A percentile compares a stretch with the other conserved stretches of the same genome.
Evolutionary conservation across 2,888 invertebrate genomes (phyloP).

Genomic region (Gryllus longicercus): DNA sequence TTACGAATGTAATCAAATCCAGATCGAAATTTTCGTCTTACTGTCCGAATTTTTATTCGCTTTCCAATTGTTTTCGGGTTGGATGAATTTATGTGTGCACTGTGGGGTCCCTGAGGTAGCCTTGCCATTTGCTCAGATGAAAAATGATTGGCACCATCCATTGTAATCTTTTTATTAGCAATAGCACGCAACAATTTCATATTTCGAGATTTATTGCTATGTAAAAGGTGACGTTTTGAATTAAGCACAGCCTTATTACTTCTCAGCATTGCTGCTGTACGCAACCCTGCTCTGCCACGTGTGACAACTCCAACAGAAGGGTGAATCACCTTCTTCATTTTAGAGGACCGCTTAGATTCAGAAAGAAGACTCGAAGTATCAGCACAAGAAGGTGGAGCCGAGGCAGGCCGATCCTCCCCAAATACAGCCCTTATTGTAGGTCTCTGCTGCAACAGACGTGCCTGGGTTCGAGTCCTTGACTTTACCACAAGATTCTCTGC

Average conservation of each 20-base stretch:
- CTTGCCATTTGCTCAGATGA: slow-evolving; percentile 17
- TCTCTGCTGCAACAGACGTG: slow-evolving; percentile 66
- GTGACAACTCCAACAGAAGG: slow-evolving; percentile 26
- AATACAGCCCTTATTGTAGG: slow-evolving; percentile 80
- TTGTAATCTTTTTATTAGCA: slow-evolving; percentile 38
- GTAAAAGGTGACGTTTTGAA: slow-evolving; percentile 45
- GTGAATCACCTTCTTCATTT: slow-evolving; percentile 38
- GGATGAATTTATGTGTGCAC: background rate
- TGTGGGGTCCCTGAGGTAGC: background rate
- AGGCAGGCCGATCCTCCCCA: slow-evolving; percentile 75
- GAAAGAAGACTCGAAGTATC: slow-evolving; percentile 36
- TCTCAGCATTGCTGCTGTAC: slow-evolving; percentile 46
- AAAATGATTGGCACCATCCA: slow-evolving; percentile 34
- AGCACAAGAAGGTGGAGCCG: slow-evolving; percentile 69
- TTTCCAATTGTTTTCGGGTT: slow-evolving; percentile 43
- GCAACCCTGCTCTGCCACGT: slow-evolving; percentile 43
- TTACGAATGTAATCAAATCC: slow-evolving; percentile 88
- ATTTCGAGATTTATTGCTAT: slow-evolving; percentile 38
- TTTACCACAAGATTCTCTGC: slow-evolving; percentile 56
- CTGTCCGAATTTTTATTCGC: slow-evolving; percentile 61
- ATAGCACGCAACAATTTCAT: slow-evolving; percentile 42
- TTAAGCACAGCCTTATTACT: slow-evolving; percentile 47
- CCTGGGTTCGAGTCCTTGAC: slow-evolving; percentile 72
- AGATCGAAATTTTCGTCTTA: slow-evolving; percentile 73
- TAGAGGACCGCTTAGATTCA: slow-evolving; percentile 36